Conservation (phyloP, 1,140 invertebrate species). For the Apis cerana region DNA sequence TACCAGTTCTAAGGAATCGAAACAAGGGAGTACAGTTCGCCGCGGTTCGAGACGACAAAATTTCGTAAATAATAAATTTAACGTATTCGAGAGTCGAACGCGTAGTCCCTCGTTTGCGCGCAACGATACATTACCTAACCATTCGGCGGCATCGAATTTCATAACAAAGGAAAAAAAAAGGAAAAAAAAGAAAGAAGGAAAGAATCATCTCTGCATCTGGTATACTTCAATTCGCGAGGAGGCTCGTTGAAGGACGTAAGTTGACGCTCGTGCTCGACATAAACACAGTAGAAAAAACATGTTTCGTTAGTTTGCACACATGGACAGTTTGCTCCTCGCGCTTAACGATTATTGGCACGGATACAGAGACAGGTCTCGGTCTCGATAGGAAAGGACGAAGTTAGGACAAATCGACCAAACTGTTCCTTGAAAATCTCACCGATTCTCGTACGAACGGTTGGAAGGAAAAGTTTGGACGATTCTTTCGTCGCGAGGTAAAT, state of each 20-base stretch:
- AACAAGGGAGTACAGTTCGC: slow-evolving; percentile 2
- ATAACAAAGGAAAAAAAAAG: background rate
- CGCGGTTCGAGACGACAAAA: too few species aligned
- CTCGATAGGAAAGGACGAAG: background rate
- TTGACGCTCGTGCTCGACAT: too few species aligned
- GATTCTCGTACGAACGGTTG: background rate
- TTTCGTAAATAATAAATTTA: background rate
- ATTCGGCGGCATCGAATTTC: background rate
- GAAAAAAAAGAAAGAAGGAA: too few species aligned
- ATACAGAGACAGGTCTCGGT: background rate
- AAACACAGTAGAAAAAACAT: background rate
- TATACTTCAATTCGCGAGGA: too few species aligned
- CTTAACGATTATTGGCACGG: too few species aligned
- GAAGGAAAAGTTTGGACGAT: background rate
- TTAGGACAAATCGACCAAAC: background rate
- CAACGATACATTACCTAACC: slow-evolving; percentile 65
- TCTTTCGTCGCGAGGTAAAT: too few species aligned
- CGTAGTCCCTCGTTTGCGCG: slow-evolving; percentile 1
- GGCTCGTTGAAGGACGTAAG: background rate
- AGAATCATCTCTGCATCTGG: too few species aligned
- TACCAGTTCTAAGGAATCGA: background rate
- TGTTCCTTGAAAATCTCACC: background rate
- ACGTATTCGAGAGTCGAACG: background rate
- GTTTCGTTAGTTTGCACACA: slow-evolving; percentile 14
- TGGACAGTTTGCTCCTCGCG: too few species aligned